phyloP scores from a whole-genome alignment of 92 coral and sea anemone genomes.

The Paramuricea clavata region DNA sequence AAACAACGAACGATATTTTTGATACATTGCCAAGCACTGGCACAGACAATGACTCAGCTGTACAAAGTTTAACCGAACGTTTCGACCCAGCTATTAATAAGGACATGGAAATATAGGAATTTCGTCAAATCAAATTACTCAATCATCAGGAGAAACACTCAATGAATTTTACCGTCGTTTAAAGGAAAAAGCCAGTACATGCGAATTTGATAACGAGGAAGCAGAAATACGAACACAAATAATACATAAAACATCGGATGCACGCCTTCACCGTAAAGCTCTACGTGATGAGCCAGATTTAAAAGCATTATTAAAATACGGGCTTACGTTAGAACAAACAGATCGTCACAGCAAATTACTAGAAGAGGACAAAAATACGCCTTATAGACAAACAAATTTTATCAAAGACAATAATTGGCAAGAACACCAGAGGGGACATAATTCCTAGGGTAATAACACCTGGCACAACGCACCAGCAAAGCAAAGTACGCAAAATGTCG shows the following conservation, averaged over 20 bases:
- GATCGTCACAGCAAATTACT: slow-evolving; percentile 12
- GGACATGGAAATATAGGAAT: slow-evolving; percentile 26
- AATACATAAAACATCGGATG: background rate
- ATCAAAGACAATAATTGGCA: slow-evolving; percentile 62
- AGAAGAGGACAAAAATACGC: slow-evolving; percentile 14
- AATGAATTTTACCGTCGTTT: too few species aligned
- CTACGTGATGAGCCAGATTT: background rate
- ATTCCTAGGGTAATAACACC: background rate
- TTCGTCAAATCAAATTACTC: too few species aligned
- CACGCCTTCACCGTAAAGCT: background rate
- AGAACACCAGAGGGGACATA: slow-evolving; percentile 20
- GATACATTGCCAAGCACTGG: slow-evolving; percentile 55
- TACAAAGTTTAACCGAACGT: slow-evolving; percentile 23
- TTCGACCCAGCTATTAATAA: too few species aligned
- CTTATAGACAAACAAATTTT: slow-evolving; percentile 11
- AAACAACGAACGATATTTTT: slow-evolving; percentile 47
- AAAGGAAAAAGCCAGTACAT: too few species aligned
- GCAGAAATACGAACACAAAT: slow-evolving; percentile 28
- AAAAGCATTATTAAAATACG: background rate
- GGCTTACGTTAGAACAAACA: slow-evolving; percentile 1
- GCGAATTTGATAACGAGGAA: too few species aligned
- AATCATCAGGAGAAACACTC: too few species aligned
- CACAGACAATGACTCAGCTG: slow-evolving; percentile 26
- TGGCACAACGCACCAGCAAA: background rate
- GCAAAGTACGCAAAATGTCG: background rate